These are phyloP conservation scores for Brachionus paranguensis DNA, from an alignment of 1,140 invertebrate species.

Conservation along the genomic window DNA sequence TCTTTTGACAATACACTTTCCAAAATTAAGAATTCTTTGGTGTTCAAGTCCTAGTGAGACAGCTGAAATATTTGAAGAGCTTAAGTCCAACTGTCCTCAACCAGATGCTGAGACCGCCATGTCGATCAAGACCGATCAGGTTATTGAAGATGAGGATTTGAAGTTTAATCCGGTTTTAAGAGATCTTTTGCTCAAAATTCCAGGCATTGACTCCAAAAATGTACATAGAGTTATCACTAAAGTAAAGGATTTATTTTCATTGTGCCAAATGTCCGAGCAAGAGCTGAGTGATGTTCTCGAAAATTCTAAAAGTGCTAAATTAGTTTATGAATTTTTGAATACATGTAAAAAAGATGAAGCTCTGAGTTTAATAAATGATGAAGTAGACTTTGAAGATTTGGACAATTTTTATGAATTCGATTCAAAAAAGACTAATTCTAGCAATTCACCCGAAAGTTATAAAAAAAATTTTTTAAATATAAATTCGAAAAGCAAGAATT, in stretches of 20 bases:
- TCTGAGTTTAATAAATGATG: not conserved
- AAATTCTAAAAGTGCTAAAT: constrained; percentile 55
- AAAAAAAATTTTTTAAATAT: not conserved
- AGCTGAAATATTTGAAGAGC: constrained; percentile 80
- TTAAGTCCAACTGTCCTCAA: constrained; percentile 63
- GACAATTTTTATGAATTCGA: constrained; percentile 9
- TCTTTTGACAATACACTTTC: constrained; percentile 88
- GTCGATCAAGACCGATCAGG: constrained; percentile 47
- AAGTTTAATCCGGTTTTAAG: constrained; percentile 54
- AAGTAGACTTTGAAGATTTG: constrained; percentile 36
- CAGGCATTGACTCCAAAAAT: constrained; percentile 82
- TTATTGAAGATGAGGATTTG: constrained; percentile 46
- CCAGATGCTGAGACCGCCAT: constrained; percentile 57
- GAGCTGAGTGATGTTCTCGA: constrained; percentile 64
- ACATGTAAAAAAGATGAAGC: constrained; percentile 39
- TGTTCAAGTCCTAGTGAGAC: constrained; percentile 88
- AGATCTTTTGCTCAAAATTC: constrained; percentile 82
- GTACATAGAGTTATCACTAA: constrained; percentile 70
- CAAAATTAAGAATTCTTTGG: constrained; percentile 83
- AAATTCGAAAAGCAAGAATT: not conserved
- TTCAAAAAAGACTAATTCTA: not conserved
- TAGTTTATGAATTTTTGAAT: constrained; percentile 55
- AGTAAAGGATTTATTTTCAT: constrained; percentile 61
- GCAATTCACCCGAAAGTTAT: not conserved
- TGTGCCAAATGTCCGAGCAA: constrained; percentile 59